Evolutionary conservation across 2,113 vertebrate genomes (phyloP).

Genomic region (Cercocebus atys): DNA sequence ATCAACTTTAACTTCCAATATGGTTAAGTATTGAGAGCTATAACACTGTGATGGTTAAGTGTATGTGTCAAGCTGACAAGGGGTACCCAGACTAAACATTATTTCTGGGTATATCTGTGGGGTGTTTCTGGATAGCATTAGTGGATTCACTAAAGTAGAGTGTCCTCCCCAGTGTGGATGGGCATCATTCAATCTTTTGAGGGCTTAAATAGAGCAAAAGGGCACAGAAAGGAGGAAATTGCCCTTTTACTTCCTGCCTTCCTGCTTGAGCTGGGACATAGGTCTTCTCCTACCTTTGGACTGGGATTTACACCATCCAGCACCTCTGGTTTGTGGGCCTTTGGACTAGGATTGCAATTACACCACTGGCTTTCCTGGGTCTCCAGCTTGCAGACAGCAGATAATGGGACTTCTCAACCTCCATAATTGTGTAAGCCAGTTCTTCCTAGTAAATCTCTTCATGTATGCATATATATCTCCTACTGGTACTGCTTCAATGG

Average conservation of each 20-base stretch:
- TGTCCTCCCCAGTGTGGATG: background rate
- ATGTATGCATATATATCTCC: background rate
- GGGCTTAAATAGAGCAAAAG: background rate
- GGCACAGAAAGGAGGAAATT: background rate
- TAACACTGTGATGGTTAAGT: background rate
- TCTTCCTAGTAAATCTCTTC: background rate
- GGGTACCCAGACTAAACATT: background rate
- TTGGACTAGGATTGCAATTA: background rate
- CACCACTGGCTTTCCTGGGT: background rate
- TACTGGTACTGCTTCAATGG: background rate
- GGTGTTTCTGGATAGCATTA: background rate
- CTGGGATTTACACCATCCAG: background rate
- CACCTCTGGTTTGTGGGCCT: background rate
- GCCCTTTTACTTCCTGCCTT: background rate
- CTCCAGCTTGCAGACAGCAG: background rate
- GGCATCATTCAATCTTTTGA: background rate
- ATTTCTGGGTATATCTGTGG: background rate
- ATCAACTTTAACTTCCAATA: background rate
- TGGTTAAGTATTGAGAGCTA: background rate
- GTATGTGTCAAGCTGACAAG: too few species aligned
- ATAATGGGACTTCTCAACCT: background rate
- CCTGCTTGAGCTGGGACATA: background rate
- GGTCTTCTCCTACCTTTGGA: background rate
- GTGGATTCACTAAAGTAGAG: background rate
- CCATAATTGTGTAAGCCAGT: background rate